phyloP scores from a whole-genome alignment of 2,888 invertebrate species.

The Oithona nana region DNA sequence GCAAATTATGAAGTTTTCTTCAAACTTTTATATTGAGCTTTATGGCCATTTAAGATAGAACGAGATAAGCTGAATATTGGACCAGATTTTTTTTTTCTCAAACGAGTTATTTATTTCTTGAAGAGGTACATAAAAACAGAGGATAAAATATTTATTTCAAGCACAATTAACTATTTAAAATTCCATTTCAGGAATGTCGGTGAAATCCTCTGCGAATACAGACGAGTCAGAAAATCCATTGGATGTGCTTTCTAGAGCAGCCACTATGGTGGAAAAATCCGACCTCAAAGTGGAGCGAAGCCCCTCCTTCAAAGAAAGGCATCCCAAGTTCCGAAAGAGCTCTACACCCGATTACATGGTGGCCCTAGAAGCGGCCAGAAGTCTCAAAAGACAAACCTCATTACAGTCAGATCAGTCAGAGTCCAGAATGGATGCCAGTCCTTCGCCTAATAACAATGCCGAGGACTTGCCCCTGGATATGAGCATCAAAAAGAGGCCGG shows the following conservation, averaged over 20 bases:
- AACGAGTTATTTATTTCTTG: too few species aligned
- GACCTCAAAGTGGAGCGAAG: not conserved
- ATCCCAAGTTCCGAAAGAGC: conserved; percentile 16
- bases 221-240: conserved; percentile 45
- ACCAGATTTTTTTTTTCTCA: too few species aligned
- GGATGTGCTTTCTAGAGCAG: conserved; percentile 68
- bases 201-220: not conserved
- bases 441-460: not conserved
- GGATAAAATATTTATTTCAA: too few species aligned
- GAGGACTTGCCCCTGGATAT: conserved; percentile 9
- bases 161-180: too few species aligned
- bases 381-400: not conserved
- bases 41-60: too few species aligned
- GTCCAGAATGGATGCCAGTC: not conserved
- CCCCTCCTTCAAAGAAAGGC: conserved; percentile 15
- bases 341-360: conserved; percentile 12
- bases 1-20: too few species aligned
- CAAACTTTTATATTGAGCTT: too few species aligned
- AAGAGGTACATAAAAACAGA: too few species aligned
- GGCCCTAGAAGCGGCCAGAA: conserved; percentile 7
- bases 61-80: too few species aligned
- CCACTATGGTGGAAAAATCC: conserved; percentile 47
- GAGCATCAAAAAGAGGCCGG: conserved; percentile 10
- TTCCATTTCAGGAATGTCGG: not conserved
- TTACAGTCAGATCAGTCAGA: not conserved